Evolutionary conservation across 2,888 invertebrate species (phyloP), one percentile per base, ranked within the genome.

Genomic region (Chalcosyrphus nemorum): DNA sequence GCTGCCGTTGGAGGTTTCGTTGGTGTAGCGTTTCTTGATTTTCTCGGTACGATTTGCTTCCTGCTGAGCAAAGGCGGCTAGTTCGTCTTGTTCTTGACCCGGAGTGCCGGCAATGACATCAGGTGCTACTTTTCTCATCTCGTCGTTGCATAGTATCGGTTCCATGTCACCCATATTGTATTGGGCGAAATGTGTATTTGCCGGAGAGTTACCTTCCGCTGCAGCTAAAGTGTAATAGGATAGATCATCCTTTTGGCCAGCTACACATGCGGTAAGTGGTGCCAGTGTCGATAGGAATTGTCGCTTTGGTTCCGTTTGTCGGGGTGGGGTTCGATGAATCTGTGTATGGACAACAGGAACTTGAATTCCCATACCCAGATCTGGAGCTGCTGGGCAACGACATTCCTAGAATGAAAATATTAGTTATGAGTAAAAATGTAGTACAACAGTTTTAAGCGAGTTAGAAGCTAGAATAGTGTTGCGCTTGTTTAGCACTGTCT

Each of bases 61-160:
- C 81, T 97, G 97, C 86, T 96, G 95, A 0, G 97, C 97, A 88
- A 97, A 97, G 57, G 95, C 95, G 0, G 95, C 95, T 41, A 97
- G 90, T 52, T 97, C 97, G 87, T 97, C 96, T 11, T 94, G 94
- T 43, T 94, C 94, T 29, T 92, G 92, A 0, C 94, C 94, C 88
- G 89, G 90, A 2, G 92, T 91, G 1, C 91, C 96, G 54, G 95
- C 95, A 9, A 97, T 93, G 0, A 97, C 95, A 88, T 97, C 96
- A 0, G 96, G 97, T 0, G 95, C 95, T 2, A 93, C 93, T 88
- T 92, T 92, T n/a, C 91, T 89, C 3, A 88, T 88, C 86, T 93
- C 92, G 54, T 94, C 93, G 19, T 93, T 93, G 78, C 94, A 93
- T 65, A 95, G 89, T 4, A 92, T 94, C 47, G 94, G 93, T 84